Base-by-base conservation (phyloP, 2,113 vertebrate genomes). In the Mormyrus lacerda region DNA sequence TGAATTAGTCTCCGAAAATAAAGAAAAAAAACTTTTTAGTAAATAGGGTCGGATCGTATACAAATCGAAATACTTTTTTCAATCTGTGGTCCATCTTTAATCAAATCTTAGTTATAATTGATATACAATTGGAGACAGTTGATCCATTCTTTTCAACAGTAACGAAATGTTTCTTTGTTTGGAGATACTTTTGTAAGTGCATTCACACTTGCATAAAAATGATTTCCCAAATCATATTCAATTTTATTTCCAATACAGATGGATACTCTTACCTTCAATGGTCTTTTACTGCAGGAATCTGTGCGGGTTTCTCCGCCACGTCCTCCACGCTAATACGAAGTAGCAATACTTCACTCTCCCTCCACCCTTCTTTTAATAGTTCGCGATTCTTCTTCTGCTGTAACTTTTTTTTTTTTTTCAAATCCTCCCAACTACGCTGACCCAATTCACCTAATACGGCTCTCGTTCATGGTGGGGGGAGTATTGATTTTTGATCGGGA, bases 261-360 rank as follows among this genome's bases (percentile, higher is more conserved):
- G n/a, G 61, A 69, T 31, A 69, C 31, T 69, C 61, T 86, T 94
- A 96, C 95, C 95, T 95, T 93, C 89, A 58, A 88, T 85, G 92
- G 58, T 88, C 90, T 90, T 90, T 83, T 92, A 91, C 91, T 86
- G 50, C 87, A 87, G 90, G 91, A 93, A 93, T 93, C 90, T 50
- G 90, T 89, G 91, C 88, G 24, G 82, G n/a, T 89, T 27, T 87
- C 21, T 50, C 88, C 87, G 76, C 51, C 87, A 91, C 89, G 88
- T 69, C 73, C 90, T 93, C 91, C 90, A 50, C 92, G 88, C 83
- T 58, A 88, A 85, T 91, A 89, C 91, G 8, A 53, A 53, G 39
- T 44, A 44, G 39, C 53, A 50, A 69, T 31, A 27, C 35, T 79
- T 89, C 50, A 53, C 48, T 83, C 31, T 83, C 88, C 85, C 91